A percentile compares a stretch with the other conserved stretches of the same genome.
These are phyloP conservation scores for Chrysochloris asiatica DNA, from an alignment of 2,113 vertebrate genomes.

Conservation along the genomic window DNA sequence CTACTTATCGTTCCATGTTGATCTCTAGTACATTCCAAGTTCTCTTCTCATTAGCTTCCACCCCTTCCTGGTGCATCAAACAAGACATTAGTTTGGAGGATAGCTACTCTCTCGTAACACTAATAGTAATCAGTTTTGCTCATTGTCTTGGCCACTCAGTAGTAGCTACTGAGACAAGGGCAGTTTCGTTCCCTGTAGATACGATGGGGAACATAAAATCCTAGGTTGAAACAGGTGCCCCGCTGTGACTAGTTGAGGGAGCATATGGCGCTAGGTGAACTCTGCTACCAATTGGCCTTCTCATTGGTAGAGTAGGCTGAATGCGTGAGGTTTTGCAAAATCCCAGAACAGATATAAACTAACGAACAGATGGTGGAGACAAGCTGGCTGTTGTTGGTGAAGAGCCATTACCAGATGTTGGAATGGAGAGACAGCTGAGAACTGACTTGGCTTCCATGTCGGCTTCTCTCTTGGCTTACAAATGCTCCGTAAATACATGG, in stretches of 20 bases:
- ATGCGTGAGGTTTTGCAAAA: not conserved
- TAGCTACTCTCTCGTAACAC: rapidly evolving
- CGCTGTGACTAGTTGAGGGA: not conserved
- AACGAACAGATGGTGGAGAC: not conserved
- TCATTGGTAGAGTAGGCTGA: not conserved
- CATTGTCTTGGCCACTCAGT: not conserved
- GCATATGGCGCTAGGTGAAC: not conserved
- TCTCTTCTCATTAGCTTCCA: not conserved
- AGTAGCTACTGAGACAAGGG: not conserved
- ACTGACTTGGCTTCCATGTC: not conserved
- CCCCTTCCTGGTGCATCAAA: not conserved
- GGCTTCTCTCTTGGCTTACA: not conserved
- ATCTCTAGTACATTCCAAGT: not conserved
- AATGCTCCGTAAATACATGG: not conserved
- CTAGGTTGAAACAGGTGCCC: too few species aligned
- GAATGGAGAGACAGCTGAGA: not conserved
- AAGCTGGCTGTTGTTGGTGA: not conserved
- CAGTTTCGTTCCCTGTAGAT: not conserved
- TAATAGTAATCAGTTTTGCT: not conserved
- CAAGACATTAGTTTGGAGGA: not conserved
- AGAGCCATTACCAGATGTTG: not conserved
- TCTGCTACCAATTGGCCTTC: not conserved
- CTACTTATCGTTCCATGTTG: not conserved
- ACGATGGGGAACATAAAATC: not conserved
- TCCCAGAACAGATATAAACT: not conserved